These are phyloP conservation scores for Andrena chrysosceles DNA, from an alignment of 2,888 invertebrate genomes.

Conservation along the genomic window DNA sequence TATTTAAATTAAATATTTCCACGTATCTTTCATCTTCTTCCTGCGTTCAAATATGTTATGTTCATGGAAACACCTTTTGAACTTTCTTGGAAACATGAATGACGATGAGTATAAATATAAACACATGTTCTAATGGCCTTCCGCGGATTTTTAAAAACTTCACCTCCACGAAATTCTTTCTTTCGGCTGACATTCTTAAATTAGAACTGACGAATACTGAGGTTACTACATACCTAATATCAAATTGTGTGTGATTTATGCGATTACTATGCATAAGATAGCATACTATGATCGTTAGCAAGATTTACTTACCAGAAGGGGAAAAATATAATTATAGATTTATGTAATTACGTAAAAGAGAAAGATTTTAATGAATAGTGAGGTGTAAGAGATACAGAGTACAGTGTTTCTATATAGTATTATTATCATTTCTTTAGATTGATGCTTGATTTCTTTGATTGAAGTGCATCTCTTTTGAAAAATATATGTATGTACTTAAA, in stretches of 20 bases:
- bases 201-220: conserved; percentile 14
- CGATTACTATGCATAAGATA: too few relatives aligned
- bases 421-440: too few relatives aligned
- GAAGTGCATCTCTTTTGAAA: too few relatives aligned
- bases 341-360: too few relatives aligned
- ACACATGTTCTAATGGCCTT: conserved; percentile 11
- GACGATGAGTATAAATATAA: conserved; percentile 63
- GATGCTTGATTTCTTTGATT: too few relatives aligned
- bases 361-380: too few relatives aligned
- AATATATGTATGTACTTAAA: too few relatives aligned
- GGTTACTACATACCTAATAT: background rate
- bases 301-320: background rate
- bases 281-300: background rate
- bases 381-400: too few relatives aligned
- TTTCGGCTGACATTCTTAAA: conserved; percentile 1
- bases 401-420: too few relatives aligned
- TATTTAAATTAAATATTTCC: background rate
- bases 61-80: conserved; percentile 7
- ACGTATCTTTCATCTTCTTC: background rate
- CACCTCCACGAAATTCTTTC: conserved; percentile 28
- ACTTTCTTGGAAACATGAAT: background rate
- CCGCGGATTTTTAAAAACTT: conserved; percentile 44
- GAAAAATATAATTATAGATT: too few relatives aligned
- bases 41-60: background rate
- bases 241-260: background rate